phyloP scores from a whole-genome alignment of 2,113 vertebrate genomes.

The Psilopsiagon aurifrons region DNA sequence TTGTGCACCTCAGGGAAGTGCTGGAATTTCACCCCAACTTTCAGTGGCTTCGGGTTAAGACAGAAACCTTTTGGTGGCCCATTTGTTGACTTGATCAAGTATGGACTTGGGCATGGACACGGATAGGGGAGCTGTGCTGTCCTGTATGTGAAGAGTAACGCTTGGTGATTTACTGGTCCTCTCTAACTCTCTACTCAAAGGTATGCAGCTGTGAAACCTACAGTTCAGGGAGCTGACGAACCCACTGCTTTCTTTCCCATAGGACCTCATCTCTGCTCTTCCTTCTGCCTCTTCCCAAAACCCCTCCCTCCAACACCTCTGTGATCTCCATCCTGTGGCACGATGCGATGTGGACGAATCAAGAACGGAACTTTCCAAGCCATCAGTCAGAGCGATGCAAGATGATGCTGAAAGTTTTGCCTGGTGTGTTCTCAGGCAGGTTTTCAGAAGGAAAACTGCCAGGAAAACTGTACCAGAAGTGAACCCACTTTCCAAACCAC shows the following conservation, averaged over 20 bases:
- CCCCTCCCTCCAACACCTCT: not conserved
- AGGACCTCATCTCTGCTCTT: not conserved
- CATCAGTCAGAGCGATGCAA: rapidly evolving
- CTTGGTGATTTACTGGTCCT: not conserved
- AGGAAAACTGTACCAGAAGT: not conserved
- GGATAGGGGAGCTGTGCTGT: not conserved
- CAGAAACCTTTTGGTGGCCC: not conserved
- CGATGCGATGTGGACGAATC: rapidly evolving
- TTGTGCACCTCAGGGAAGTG: rapidly evolving
- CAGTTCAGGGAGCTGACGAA: not conserved
- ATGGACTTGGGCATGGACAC: not conserved
- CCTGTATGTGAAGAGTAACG: not conserved
- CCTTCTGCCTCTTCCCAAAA: not conserved
- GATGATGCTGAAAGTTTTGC: not conserved
- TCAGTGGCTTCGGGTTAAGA: not conserved
- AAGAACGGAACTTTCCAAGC: not conserved
- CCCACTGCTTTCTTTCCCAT: not conserved
- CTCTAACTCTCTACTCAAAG: not conserved
- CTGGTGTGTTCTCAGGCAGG: not conserved
- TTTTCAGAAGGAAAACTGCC: not conserved
- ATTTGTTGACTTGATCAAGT: not conserved
- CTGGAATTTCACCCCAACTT: not conserved
- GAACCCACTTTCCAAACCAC: not conserved
- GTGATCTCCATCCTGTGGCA: not conserved
- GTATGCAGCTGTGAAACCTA: not conserved